Conservation (phyloP, 2,797 vertebrate genomes). For the Myiotriccus ornatus region DNA sequence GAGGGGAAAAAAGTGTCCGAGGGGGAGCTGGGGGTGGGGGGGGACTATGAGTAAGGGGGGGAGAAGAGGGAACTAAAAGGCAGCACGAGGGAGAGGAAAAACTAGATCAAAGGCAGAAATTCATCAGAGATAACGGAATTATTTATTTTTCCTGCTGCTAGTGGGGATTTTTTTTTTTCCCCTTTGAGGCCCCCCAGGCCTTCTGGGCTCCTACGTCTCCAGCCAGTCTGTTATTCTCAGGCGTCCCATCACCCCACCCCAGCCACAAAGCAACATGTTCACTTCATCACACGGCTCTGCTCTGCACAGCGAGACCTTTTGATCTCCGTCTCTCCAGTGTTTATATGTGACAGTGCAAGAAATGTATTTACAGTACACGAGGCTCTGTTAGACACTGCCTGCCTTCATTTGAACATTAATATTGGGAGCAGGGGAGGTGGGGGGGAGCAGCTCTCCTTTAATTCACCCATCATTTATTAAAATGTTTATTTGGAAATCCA, state of each 20-base stretch:
- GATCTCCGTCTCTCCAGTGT: conserved; percentile 73
- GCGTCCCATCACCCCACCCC: conserved; percentile 56
- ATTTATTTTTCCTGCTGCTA: conserved; percentile 81
- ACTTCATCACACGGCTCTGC: conserved; percentile 64
- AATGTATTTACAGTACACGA: conserved; percentile 62
- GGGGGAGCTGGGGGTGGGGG: neutral
- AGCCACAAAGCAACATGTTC: conserved; percentile 63
- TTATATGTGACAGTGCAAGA: conserved; percentile 70
- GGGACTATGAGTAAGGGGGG: neutral
- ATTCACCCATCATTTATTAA: conserved; percentile 72
- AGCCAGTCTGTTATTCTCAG: conserved; percentile 70
- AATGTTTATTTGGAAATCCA: conserved; percentile 76
- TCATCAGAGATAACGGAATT: conserved; percentile 84
- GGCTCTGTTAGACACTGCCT: conserved; percentile 48
- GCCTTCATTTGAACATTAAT: conserved; percentile 54
- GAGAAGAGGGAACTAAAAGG: conserved; percentile 33
- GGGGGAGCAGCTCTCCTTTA: conserved; percentile 38
- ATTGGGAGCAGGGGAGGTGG: neutral
- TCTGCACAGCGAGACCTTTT: conserved; percentile 66
- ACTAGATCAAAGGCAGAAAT: conserved; percentile 85
- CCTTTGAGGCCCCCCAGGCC: conserved; percentile 73
- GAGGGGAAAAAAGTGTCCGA: neutral
- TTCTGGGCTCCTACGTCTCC: conserved; percentile 71
- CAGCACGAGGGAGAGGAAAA: conserved; percentile 53
- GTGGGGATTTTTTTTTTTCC: conserved; percentile 43